Base-by-base conservation (phyloP, 2,797 vertebrate species). In the Lacerta agilis region DNA sequence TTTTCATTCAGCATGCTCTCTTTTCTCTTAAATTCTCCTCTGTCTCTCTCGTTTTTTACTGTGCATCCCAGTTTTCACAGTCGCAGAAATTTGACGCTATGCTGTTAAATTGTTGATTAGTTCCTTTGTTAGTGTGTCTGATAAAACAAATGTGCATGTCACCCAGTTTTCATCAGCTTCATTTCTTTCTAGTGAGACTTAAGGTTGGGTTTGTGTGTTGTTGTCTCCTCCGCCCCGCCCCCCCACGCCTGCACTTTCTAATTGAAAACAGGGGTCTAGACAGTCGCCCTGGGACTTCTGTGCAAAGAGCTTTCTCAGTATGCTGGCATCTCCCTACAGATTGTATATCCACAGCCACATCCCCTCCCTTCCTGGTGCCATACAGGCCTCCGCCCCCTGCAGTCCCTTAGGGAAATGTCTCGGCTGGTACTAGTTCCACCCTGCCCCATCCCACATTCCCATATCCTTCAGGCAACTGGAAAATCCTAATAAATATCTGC, bases 101-200 rank as follows among this genome's bases (percentile, higher is more conserved):
- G 83, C 79, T 89, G 87, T 85, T 82, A 95, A 94, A 94, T 94
- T 79, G 94, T 95, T 93, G 92, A 93, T 95, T 90, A 90, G 0
- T 94, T 93, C 95, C 93, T 94, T 96, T 95, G 92, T 96, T 95
- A 92, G 91, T 92, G 94, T 64, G 93, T 93, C 95, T 94, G 96
- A 95, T 97, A 95, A 95, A 90, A 95, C 93, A 95, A 95, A 92
- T 92, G 91, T 95, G 89, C 88, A 84, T 49, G 58, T 77, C 66
- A 81, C 86, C 92, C 81, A 1, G 90, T 95, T 96, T 96, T 96
- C 95, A 95, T 95, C 91, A 94, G 92, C 90, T 95, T 94, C 71
- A 75, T 91, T 92, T 94, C 86, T 94, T 93, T 77, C 85, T 83
- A 94, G 83, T 89, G 91, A 85, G 86, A 95, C 83, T 94, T 95